A percentile compares a stretch with the other conserved stretches of the same genome.
Evolutionary conservation across 2,113 vertebrate genomes (phyloP).

Genomic region (Dryoscopus gambensis): DNA sequence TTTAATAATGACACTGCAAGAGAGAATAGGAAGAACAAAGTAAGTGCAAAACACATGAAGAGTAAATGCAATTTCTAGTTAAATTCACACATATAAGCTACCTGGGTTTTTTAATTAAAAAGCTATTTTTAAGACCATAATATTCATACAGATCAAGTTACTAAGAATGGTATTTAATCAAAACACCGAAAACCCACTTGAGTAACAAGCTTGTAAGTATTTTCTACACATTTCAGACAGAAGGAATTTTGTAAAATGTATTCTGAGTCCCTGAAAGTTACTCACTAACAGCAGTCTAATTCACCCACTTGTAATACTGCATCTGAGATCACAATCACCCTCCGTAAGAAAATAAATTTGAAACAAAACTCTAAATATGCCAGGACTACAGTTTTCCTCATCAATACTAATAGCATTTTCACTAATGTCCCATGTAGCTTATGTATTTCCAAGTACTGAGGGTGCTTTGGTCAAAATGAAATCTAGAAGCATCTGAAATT

Average conservation of each 20-base stretch:
- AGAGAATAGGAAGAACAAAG: constrained; percentile 33
- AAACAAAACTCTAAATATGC: background rate
- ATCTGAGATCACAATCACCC: background rate
- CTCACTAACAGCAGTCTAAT: background rate
- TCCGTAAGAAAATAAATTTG: background rate
- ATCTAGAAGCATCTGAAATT: background rate
- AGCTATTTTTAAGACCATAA: background rate
- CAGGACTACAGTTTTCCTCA: background rate
- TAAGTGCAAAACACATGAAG: background rate
- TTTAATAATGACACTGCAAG: constrained; percentile 92
- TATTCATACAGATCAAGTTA: background rate
- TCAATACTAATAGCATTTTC: background rate
- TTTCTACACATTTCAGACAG: background rate
- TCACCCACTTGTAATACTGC: background rate
- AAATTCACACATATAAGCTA: background rate
- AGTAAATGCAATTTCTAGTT: background rate
- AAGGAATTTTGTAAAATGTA: background rate
- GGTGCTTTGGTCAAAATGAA: background rate
- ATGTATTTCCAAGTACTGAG: background rate
- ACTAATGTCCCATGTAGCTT: background rate
- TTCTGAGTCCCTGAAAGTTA: background rate
- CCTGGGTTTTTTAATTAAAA: background rate
- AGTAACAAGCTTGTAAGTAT: background rate
- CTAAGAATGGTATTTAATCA: background rate
- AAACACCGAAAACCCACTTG: background rate